phyloP scores from a whole-genome alignment of 1,140 invertebrate genomes.

The Euura lappo region DNA sequence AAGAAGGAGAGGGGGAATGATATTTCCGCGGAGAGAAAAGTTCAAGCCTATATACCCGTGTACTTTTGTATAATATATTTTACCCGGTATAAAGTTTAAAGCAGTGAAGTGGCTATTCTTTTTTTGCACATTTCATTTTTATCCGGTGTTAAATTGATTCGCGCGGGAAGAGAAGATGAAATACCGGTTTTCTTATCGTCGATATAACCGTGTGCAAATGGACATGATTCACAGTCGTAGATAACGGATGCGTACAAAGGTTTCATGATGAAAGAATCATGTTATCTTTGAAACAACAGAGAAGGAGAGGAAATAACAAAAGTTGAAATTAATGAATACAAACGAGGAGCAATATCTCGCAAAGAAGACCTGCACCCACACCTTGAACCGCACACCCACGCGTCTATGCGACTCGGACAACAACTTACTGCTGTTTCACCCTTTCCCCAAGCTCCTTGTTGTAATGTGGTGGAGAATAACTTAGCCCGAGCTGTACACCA shows the following conservation, averaged over 20 bases:
- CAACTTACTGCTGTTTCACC: not conserved
- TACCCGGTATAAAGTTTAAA: not conserved
- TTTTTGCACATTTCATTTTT: not conserved
- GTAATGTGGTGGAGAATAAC: not conserved
- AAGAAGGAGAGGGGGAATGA: too few relatives aligned
- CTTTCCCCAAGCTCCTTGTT: not conserved
- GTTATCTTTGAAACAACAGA: not conserved
- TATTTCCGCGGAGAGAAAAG: not conserved
- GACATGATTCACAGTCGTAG: too few relatives aligned
- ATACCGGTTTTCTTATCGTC: too few relatives aligned
- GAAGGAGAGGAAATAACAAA: not conserved
- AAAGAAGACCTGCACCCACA: too few relatives aligned
- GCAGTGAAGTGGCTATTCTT: not conserved
- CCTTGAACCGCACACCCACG: too few relatives aligned
- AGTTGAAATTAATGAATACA: constrained; percentile 5
- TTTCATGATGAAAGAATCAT: not conserved
- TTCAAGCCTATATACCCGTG: not conserved
- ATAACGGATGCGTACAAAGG: not conserved
- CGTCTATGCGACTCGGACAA: not conserved
- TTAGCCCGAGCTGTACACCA: not conserved
- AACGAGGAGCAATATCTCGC: not conserved
- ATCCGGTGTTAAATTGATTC: not conserved
- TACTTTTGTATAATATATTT: too few relatives aligned
- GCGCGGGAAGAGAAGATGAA: too few relatives aligned
- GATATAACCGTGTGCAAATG: too few relatives aligned